Evolutionary conservation across 2,113 vertebrate species (phyloP).

Genomic region (Callipepla squamata): DNA sequence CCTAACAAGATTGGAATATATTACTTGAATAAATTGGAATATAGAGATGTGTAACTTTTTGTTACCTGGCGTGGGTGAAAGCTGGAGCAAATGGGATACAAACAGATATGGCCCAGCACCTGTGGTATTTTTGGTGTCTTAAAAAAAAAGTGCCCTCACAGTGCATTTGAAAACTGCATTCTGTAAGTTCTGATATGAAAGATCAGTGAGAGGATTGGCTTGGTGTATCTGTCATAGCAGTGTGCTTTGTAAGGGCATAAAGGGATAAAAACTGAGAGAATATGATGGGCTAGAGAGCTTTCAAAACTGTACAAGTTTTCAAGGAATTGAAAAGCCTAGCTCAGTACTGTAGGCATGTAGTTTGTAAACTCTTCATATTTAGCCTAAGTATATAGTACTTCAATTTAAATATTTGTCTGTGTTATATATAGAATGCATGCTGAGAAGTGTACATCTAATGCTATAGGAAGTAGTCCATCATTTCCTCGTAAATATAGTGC

Average conservation of each 20-base stretch:
- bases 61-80: not conserved
- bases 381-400: not conserved
- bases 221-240: not conserved
- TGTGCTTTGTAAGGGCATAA: not conserved
- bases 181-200: not conserved
- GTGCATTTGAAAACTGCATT: not conserved
- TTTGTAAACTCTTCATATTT: not conserved
- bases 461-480: not conserved
- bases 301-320: not conserved
- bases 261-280: not conserved
- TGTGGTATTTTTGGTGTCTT: not conserved
- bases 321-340: not conserved
- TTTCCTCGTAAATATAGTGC: not conserved
- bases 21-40: not conserved
- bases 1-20: too few relatives aligned
- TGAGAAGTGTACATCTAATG: not conserved
- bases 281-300: not conserved
- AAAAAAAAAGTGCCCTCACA: not conserved
- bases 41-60: not conserved
- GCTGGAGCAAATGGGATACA: not conserved
- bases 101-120: not conserved
- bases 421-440: not conserved
- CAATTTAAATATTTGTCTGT: not conserved
- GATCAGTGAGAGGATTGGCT: not conserved
- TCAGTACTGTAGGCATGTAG: not conserved